phyloP scores from a whole-genome alignment of 2,113 vertebrate genomes.

The Oncorhynchus keta region DNA sequence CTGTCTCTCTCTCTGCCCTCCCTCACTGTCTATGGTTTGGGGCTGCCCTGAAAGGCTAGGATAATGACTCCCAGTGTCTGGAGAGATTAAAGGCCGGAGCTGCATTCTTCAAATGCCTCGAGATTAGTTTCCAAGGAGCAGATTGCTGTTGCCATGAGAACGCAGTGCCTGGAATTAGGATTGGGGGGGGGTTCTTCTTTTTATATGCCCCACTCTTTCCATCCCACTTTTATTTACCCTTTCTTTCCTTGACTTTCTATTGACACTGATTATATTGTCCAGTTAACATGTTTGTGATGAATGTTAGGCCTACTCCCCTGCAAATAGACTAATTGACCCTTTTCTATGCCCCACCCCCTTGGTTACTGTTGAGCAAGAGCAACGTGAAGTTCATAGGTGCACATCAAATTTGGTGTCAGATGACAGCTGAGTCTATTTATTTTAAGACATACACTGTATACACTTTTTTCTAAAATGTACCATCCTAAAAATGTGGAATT shows the following conservation, averaged over 20 bases:
- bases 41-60: constrained; percentile 74
- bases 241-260: background rate
- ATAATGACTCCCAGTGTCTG: constrained; percentile 94
- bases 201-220: constrained; percentile 21
- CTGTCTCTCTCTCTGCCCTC: constrained; percentile 13
- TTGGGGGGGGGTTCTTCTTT: constrained; percentile 61
- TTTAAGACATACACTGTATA: too few relatives aligned
- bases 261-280: background rate
- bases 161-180: constrained; percentile 85
- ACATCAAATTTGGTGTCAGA: too few relatives aligned
- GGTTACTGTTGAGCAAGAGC: too few relatives aligned
- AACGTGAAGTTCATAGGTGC: too few relatives aligned
- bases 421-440: too few relatives aligned
- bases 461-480: too few relatives aligned
- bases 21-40: constrained; percentile 55
- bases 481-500: too few relatives aligned
- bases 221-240: constrained; percentile 11
- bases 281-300: background rate
- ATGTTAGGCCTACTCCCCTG: background rate
- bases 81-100: constrained; percentile 91
- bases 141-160: constrained; percentile 91
- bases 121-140: constrained; percentile 97
- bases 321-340: background rate
- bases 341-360: too few relatives aligned
- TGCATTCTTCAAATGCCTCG: constrained; percentile 96